Percentiles rank a stretch among this genome's conserved stretches.
Evolutionary conservation across 2,113 vertebrate species (phyloP).

Genomic region (Eubucco bourcierii): DNA sequence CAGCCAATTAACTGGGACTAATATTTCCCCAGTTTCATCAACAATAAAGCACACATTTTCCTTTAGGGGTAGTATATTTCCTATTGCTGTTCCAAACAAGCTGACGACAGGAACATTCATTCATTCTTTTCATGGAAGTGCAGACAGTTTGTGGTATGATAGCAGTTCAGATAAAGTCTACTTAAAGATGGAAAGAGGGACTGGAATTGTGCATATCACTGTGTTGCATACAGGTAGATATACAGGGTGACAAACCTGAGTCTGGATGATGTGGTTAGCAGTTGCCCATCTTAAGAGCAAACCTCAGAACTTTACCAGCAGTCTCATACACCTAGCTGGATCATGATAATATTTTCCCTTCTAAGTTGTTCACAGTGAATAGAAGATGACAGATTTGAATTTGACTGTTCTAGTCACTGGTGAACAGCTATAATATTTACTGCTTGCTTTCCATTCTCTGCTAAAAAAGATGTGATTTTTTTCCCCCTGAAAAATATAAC

Average conservation of each 20-base stretch:
- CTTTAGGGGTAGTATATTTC: background rate
- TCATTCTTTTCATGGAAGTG: background rate
- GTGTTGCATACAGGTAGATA: background rate
- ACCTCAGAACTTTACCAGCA: background rate
- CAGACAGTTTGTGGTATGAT: background rate
- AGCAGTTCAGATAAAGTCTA: background rate
- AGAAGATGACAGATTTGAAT: background rate
- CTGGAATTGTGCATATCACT: background rate
- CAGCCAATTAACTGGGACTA: background rate
- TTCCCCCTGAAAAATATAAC: background rate
- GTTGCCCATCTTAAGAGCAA: background rate
- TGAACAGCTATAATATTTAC: conserved; percentile 1
- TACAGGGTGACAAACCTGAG: background rate
- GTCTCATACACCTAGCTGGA: background rate
- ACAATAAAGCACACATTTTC: background rate
- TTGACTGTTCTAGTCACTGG: background rate
- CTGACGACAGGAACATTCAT: background rate
- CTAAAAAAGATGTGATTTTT: background rate
- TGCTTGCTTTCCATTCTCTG: background rate
- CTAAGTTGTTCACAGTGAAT: background rate
- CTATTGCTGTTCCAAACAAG: background rate
- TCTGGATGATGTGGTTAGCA: background rate
- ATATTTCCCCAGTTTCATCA: background rate
- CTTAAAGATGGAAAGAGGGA: background rate
- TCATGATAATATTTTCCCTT: background rate